Percentiles rank a stretch among this genome's conserved stretches.
These are phyloP conservation scores for Amphipyra tragopoginis DNA, from an alignment of 2,888 invertebrate genomes.

Conservation along the genomic window DNA sequence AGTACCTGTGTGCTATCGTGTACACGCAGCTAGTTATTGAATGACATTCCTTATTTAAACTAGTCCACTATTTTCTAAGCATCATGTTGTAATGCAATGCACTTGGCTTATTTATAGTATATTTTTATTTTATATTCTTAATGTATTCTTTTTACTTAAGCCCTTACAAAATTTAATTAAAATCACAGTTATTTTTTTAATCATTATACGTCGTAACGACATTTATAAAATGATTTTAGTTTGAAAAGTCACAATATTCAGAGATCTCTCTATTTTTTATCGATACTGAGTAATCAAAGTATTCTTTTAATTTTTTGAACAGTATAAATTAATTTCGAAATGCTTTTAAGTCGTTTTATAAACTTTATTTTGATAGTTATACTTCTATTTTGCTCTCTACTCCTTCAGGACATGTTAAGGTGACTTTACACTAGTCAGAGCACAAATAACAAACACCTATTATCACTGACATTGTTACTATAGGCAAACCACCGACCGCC, in stretches of 20 bases:
- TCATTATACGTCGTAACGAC: conserved; percentile 5
- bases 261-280: conserved; percentile 6
- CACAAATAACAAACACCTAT: too few relatives aligned
- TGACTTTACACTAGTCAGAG: too few relatives aligned
- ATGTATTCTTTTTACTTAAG: conserved; percentile 34
- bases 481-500: too few relatives aligned
- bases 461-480: too few relatives aligned
- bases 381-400: conserved; percentile 37
- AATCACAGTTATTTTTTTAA: conserved; percentile 17
- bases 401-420: too few relatives aligned
- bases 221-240: conserved; percentile 11
- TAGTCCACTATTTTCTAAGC: conserved; percentile 25
- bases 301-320: conserved; percentile 7
- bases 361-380: conserved; percentile 41
- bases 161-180: conserved; percentile 18
- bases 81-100: conserved; percentile 30
- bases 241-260: neutral
- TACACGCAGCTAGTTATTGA: neutral
- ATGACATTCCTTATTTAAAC: conserved; percentile 28
- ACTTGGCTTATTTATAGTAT: conserved; percentile 38
- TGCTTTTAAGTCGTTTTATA: conserved; percentile 24
- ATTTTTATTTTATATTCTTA: conserved; percentile 31
- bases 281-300: conserved; percentile 9
- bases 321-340: conserved; percentile 18
- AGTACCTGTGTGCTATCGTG: neutral